Evolutionary conservation across 2,888 invertebrate genomes (phyloP).

Genomic region (Pyrochroa serraticornis): DNA sequence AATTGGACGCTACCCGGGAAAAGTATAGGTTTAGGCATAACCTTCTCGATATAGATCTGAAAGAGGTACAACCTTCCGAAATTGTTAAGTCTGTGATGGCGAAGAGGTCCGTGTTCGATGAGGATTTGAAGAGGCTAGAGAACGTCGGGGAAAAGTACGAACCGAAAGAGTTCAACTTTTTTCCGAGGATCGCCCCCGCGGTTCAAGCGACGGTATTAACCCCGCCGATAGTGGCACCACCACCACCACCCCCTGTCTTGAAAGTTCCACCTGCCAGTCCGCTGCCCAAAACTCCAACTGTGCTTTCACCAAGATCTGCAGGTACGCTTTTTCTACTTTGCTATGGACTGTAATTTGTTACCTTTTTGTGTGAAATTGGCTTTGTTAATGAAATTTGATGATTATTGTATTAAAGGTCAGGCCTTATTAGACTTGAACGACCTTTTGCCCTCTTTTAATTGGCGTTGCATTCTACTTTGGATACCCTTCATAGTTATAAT

Average conservation of each 20-base stretch:
- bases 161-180: slow-evolving; percentile 61
- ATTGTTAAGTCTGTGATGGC: slow-evolving; percentile 91
- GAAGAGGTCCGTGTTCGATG: slow-evolving; percentile 93
- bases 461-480: too few species aligned
- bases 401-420: too few species aligned
- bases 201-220: slow-evolving; percentile 25
- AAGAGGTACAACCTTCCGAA: slow-evolving; percentile 81
- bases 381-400: too few species aligned
- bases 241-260: slow-evolving; percentile 32
- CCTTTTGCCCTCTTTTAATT: too few species aligned
- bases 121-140: slow-evolving; percentile 91
- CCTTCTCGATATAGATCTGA: slow-evolving; percentile 74
- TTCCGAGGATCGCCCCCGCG: slow-evolving; percentile 14
- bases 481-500: too few species aligned
- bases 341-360: slow-evolving; percentile 3
- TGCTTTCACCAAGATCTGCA: slow-evolving; percentile 52
- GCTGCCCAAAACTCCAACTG: slow-evolving; percentile 50
- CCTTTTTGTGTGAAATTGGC: too few species aligned
- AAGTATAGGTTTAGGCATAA: slow-evolving; percentile 69
- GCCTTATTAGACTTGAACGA: too few species aligned
- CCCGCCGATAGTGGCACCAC: slow-evolving; percentile 19
- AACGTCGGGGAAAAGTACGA: slow-evolving; percentile 85
- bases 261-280: slow-evolving; percentile 35
- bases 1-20: slow-evolving; percentile 63
- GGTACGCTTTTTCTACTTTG: slow-evolving; percentile 38